Percentiles rank a stretch among this genome's conserved stretches.
phyloP scores from a whole-genome alignment of 2,888 invertebrate species.

The Epirrhoe alternata region DNA sequence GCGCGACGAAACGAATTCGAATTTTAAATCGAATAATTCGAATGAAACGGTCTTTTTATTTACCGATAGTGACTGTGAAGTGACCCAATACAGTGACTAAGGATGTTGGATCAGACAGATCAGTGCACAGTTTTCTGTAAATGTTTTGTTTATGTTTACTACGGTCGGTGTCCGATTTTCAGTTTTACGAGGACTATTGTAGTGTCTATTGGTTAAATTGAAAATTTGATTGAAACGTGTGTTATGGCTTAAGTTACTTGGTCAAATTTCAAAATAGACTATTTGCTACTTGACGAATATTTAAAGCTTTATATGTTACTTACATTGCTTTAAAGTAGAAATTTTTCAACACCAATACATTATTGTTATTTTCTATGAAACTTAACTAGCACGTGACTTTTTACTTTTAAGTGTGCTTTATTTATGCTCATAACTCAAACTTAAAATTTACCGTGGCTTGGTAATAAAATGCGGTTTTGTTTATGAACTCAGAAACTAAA shows the following conservation, averaged over 20 bases:
- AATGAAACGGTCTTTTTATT: slow-evolving; percentile 62
- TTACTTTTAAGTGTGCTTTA: neutral
- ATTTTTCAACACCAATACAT: slow-evolving; percentile 7
- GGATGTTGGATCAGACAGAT: slow-evolving; percentile 38
- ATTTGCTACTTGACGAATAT: neutral
- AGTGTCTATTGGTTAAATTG: slow-evolving; percentile 51
- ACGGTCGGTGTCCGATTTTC: slow-evolving; percentile 59
- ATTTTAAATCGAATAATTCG: slow-evolving; percentile 59
- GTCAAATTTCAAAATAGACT: neutral
- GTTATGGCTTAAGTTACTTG: slow-evolving; percentile 31
- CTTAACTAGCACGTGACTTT: slow-evolving; percentile 1
- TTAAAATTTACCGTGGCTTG: slow-evolving; percentile 13
- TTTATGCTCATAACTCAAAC: slow-evolving; percentile 6
- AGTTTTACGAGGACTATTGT: slow-evolving; percentile 49
- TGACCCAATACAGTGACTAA: slow-evolving; percentile 57
- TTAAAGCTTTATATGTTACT: neutral
- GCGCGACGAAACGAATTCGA: slow-evolving; percentile 60
- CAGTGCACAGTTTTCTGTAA: slow-evolving; percentile 42
- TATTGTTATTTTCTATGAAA: slow-evolving; percentile 20
- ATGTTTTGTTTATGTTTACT: slow-evolving; percentile 54
- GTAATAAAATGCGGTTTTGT: slow-evolving; percentile 20
- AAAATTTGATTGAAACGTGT: slow-evolving; percentile 47
- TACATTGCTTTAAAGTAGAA: slow-evolving; percentile 17
- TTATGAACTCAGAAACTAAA: slow-evolving; percentile 10
- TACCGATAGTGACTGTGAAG: slow-evolving; percentile 60